Conservation (phyloP, 35 echinoderm and acorn worm species). For the Apostichopus japonicus region DNA sequence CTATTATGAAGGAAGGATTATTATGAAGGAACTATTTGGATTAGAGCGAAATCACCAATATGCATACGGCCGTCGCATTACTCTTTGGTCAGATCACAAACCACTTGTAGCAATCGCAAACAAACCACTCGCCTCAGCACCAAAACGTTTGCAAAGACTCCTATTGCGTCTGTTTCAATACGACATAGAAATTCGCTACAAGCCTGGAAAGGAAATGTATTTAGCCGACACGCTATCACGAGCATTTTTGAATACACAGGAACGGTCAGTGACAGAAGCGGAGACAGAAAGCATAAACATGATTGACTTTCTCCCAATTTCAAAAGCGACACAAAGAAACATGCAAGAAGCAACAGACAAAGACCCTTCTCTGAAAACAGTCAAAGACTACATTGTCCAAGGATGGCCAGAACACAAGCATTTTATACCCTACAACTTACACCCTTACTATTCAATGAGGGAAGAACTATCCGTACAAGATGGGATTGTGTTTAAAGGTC, state of each 20-base stretch:
- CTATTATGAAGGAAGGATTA: no score
- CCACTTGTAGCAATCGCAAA: constrained; percentile 53
- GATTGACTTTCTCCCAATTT: neutral
- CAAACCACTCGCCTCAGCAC: constrained; percentile 69
- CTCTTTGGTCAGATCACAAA: constrained; percentile 80
- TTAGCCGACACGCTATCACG: constrained; percentile 69
- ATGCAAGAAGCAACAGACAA: constrained; percentile 56
- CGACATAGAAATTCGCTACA: constrained; percentile 72
- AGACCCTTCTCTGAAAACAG: constrained; percentile 41
- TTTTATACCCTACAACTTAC: constrained; percentile 30
- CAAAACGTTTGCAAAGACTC: constrained; percentile 61
- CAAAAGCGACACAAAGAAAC: constrained; percentile 49
- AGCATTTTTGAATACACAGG: constrained; percentile 35
- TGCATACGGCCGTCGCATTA: constrained; percentile 35
- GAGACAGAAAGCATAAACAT: constrained; percentile 17
- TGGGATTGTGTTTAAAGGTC: constrained; percentile 55
- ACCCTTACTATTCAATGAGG: constrained; percentile 43
- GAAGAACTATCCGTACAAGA: constrained; percentile 63
- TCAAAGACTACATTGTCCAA: constrained; percentile 65
- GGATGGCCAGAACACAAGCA: neutral
- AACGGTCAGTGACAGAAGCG: constrained; percentile 39
- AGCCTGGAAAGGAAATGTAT: constrained; percentile 55
- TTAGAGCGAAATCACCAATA: constrained; percentile 62
- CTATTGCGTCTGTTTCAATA: constrained; percentile 65
- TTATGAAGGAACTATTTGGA: constrained; percentile 24